Evolutionary conservation across 2,113 vertebrate genomes (phyloP), one percentile per base, ranked within the genome.

Genomic region (Daphoenositta chrysoptera): DNA sequence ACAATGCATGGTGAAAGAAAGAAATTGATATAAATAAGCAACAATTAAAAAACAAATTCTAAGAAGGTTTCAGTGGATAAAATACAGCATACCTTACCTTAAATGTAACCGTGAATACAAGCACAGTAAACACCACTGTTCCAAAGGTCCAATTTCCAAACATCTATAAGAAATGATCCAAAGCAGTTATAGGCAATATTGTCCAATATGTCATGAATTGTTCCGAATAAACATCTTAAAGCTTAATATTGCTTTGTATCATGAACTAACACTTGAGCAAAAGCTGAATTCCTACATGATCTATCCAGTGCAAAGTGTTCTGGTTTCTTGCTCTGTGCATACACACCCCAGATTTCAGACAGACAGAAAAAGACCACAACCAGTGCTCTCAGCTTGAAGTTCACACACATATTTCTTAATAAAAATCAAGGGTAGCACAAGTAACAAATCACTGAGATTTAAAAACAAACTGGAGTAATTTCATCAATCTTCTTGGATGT

Each of bases 81-180:
- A 85, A 51, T 11, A 18, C 5, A 70, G 60, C 20, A 61, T 12
- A 10, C 9, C 40, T 94, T 98, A 99, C 99, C 99, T 99, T 99
- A 60, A 99, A 97, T 6, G 99, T 99, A 92, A 99, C 99, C 0
- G 99, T 99, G 97, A 99, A 99, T 68, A 99, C 99, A 35, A 99
- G 98, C 78, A 99, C 98, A 15, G 99, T 99, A 96, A 99, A 99
- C 81, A 99, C 99, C 91, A 99, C 97, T 2, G 99, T 99, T 75
- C 99, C 99, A 58, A 99, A 99, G 6, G 99, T 99, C 99, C 99
- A 99, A 92, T 99, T 99, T 94, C 99, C 99, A 98, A 99, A 99
- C 96, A 99, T 98, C 99, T 99, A 97, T 51, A 79, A 94, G 94
- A 95, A 90, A 91, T 4, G 15, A 45, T 13, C 58, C 87, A 79